These are phyloP conservation scores for Euura saliciscinereae DNA, from an alignment of 1,140 invertebrate genomes.

Conservation along the genomic window DNA sequence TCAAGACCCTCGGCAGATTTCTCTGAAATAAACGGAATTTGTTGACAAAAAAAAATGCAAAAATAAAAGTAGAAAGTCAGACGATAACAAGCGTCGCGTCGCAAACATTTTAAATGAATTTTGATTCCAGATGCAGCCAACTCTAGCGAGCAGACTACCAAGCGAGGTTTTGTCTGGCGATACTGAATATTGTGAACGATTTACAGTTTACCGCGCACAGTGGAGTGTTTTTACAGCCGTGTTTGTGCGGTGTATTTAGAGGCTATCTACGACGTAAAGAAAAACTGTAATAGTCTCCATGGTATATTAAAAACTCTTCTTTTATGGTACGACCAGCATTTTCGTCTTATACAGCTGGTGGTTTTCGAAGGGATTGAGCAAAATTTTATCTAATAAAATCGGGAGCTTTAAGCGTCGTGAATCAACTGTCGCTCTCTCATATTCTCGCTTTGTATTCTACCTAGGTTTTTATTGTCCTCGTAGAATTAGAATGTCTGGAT, in stretches of 20 bases:
- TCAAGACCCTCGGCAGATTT: not conserved
- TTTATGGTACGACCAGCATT: too few relatives aligned
- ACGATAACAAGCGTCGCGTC: constrained; percentile 31
- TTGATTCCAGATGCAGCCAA: constrained; percentile 34
- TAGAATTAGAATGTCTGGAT: not conserved
- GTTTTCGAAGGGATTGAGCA: too few relatives aligned
- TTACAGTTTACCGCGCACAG: not conserved
- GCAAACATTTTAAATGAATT: constrained; percentile 35
- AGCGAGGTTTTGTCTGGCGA: too few relatives aligned
- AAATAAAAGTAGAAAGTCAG: constrained; percentile 30
- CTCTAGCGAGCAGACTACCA: not conserved
- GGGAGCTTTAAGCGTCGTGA: too few relatives aligned
- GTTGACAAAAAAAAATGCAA: not conserved
- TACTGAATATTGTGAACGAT: not conserved
- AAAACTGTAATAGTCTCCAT: too few relatives aligned
- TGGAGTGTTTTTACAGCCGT: not conserved
- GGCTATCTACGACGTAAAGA: not conserved
- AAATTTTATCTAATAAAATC: too few relatives aligned
- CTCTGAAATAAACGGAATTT: not conserved
- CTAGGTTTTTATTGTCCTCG: too few relatives aligned
- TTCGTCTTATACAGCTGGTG: too few relatives aligned
- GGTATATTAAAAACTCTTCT: too few relatives aligned
- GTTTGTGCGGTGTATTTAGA: not conserved
- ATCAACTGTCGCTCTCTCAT: too few relatives aligned
- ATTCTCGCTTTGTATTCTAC: too few relatives aligned